A percentile compares a stretch with the other conserved stretches of the same genome.
Evolutionary conservation across 2,888 invertebrate genomes (phyloP).

Genomic region (Strigamia crassipes): DNA sequence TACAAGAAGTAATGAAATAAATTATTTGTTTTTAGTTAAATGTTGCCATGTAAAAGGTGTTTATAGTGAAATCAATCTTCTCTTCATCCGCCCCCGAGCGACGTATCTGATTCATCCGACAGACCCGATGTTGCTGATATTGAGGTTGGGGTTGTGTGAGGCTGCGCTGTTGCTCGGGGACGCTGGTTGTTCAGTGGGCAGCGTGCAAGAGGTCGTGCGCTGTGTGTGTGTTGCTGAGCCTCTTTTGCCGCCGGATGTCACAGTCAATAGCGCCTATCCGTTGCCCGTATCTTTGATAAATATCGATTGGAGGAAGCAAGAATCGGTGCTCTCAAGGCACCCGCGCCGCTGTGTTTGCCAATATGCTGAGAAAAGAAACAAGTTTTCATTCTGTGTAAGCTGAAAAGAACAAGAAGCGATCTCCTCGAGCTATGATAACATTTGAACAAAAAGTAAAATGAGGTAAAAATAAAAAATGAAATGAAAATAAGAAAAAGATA

Average conservation of each 20-base stretch:
- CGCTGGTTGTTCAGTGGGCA: constrained; percentile 30
- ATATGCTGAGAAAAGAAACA: constrained; percentile 35
- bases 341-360: constrained; percentile 25
- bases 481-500: neutral
- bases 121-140: constrained; percentile 42
- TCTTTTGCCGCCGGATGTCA: constrained; percentile 42
- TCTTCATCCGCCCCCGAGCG: constrained; percentile 37
- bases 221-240: constrained; percentile 24
- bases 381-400: constrained; percentile 40
- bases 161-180: constrained; percentile 27
- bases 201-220: constrained; percentile 7
- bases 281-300: constrained; percentile 35
- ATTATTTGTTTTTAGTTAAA: neutral
- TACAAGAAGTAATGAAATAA: neutral
- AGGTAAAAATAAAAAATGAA: constrained; percentile 6
- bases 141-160: constrained; percentile 30
- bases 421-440: constrained; percentile 40
- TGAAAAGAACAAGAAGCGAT: constrained; percentile 34
- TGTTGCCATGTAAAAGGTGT: neutral
- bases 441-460: constrained; percentile 12
- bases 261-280: constrained; percentile 40
- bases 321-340: constrained; percentile 38
- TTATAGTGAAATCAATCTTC: constrained; percentile 27
- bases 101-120: constrained; percentile 34
- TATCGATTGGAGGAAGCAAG: constrained; percentile 35